Conservation (phyloP, 2,888 invertebrate genomes). For the Tryphoninae sp. region DNA sequence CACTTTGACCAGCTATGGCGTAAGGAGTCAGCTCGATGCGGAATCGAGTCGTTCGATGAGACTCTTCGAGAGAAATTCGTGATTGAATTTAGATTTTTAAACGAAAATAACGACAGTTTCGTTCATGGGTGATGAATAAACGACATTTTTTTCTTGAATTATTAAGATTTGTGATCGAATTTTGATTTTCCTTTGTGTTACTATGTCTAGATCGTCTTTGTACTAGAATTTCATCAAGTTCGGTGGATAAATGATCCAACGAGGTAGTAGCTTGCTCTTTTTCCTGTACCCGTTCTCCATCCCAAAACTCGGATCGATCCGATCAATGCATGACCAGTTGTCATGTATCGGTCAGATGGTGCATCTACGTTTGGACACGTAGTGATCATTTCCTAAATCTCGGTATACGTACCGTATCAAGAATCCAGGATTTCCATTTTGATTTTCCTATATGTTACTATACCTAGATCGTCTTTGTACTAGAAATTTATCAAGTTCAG, state of each 20-base stretch:
- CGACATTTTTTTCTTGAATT: too few relatives aligned
- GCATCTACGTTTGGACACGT: conserved; percentile 63
- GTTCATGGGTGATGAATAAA: too few relatives aligned
- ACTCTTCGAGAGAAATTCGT: not conserved
- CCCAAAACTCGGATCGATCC: conserved; percentile 10
- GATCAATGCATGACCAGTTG: conserved; percentile 14
- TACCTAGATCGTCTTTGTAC: too few relatives aligned
- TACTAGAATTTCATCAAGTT: too few relatives aligned
- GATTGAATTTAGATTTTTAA: not conserved
- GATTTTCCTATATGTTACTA: too few relatives aligned
- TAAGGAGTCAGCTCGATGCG: conserved; percentile 72
- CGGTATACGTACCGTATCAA: not conserved
- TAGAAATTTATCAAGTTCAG: too few relatives aligned
- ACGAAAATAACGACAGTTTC: not conserved
- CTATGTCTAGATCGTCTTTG: too few relatives aligned
- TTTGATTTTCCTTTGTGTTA: too few relatives aligned
- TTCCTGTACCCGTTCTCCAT: not conserved
- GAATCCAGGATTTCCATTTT: not conserved
- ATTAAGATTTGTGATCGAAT: too few relatives aligned
- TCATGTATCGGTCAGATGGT: conserved; percentile 71
- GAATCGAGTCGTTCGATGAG: conserved; percentile 54
- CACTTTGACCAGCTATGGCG: conserved; percentile 73
- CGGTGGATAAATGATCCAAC: too few relatives aligned
- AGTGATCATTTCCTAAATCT: conserved; percentile 71
- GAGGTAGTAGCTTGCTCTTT: not conserved